These are phyloP conservation scores for Bombus picipes DNA, from an alignment of 1,140 invertebrate species.

Conservation along the genomic window DNA sequence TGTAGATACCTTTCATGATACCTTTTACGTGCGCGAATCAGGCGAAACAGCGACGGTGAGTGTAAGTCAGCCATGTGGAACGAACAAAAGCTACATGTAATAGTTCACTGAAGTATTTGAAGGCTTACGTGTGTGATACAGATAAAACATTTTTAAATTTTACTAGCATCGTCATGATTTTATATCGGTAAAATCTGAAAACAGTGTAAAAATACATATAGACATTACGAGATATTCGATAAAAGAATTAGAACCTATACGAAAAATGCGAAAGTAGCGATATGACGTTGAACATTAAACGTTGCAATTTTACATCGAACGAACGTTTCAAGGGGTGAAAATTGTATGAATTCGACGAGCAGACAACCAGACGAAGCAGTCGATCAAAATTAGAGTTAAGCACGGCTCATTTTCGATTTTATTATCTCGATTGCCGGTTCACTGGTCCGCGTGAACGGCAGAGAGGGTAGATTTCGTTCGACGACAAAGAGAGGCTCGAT, in stretches of 20 bases:
- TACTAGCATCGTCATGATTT: too few species aligned
- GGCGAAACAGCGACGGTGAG: too few species aligned
- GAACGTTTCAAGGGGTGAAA: not conserved
- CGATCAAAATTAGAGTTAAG: slow-evolving; percentile 44
- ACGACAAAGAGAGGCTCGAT: slow-evolving; percentile 35
- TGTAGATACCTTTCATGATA: not conserved
- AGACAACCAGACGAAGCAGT: not conserved
- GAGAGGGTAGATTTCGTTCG: slow-evolving; percentile 20
- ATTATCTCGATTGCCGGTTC: slow-evolving; percentile 49
- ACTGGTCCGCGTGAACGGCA: slow-evolving; percentile 22
- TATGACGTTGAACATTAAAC: not conserved
- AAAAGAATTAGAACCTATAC: not conserved
- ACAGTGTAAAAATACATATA: too few species aligned
- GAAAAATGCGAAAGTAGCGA: not conserved
- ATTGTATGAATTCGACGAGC: not conserved
- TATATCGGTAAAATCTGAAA: too few species aligned
- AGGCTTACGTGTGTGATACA: not conserved
- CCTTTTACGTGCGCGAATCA: too few species aligned
- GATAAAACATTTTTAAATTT: too few species aligned
- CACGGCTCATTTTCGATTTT: slow-evolving; percentile 54
- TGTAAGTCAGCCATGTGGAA: too few species aligned
- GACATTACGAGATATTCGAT: too few species aligned
- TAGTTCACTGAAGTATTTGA: not conserved
- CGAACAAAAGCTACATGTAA: not conserved
- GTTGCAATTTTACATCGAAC: not conserved